Evolutionary conservation across 2,797 vertebrate genomes (phyloP).

Genomic region (Syndactyla subalaris): DNA sequence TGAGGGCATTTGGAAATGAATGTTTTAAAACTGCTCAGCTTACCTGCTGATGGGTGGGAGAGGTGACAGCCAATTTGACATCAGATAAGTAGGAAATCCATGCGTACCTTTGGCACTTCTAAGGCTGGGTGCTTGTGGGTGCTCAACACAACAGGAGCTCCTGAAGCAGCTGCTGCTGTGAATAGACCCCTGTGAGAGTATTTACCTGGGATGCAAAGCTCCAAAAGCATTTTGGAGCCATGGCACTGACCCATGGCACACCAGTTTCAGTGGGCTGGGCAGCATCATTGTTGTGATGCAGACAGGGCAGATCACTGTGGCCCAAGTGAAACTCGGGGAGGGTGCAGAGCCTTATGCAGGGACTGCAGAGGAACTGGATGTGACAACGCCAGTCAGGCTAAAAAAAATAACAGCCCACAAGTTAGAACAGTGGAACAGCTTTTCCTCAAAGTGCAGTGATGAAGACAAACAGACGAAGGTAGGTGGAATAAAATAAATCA

Average conservation of each 20-base stretch:
- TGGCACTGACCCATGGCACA: not conserved
- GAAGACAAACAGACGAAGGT: slow-evolving; percentile 72
- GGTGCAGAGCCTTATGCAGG: not conserved
- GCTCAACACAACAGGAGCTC: not conserved
- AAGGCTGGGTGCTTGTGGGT: not conserved
- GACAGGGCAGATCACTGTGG: not conserved
- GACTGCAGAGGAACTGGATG: not conserved
- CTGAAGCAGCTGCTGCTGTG: not conserved
- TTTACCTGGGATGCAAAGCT: not conserved
- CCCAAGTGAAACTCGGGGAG: not conserved
- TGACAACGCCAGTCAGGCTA: not conserved
- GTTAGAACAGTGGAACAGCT: slow-evolving; percentile 20
- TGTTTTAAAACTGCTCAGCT: not conserved
- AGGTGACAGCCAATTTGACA: not conserved
- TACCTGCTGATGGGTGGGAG: not conserved
- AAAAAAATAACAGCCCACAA: slow-evolving; percentile 41
- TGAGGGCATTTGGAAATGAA: not conserved
- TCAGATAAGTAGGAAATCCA: not conserved
- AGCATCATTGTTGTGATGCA: not conserved
- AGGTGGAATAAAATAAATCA: slow-evolving; percentile 65
- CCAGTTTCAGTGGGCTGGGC: not conserved
- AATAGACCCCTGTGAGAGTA: not conserved
- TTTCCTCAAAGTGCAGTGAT: slow-evolving; percentile 48
- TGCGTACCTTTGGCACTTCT: not conserved
- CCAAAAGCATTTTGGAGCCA: not conserved